A percentile compares a stretch with the other conserved stretches of the same genome.
phyloP scores from a whole-genome alignment of 2,888 invertebrate species.

The Leptopilina drosophilae region DNA sequence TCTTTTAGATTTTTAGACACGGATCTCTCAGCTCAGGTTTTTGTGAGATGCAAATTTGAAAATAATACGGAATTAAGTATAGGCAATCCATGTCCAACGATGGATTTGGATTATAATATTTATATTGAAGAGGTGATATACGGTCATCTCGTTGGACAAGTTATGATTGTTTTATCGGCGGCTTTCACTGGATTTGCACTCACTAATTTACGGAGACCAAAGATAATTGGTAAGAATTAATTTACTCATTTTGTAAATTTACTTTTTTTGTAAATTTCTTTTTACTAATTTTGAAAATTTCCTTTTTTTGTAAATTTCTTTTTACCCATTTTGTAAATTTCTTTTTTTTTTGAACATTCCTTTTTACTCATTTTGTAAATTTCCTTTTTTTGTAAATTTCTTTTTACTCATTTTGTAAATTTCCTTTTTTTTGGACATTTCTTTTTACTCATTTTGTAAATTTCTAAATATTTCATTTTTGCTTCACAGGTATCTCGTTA shows the following conservation, averaged over 20 bases:
- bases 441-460: no score
- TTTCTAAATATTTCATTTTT: neutral
- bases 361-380: no score
- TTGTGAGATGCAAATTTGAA: conserved; percentile 80
- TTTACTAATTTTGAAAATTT: no score
- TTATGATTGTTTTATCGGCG: conserved; percentile 77
- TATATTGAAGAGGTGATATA: conserved; percentile 79
- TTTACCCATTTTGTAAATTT: no score
- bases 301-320: no score
- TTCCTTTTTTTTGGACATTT: no score
- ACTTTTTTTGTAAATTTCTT: no score
- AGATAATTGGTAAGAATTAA: conserved; percentile 73
- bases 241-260: no score
- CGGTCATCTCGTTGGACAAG: conserved; percentile 77
- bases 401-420: no score
- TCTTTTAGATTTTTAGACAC: conserved; percentile 83
- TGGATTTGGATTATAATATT: conserved; percentile 80
- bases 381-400: no score
- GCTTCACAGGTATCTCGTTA: conserved; percentile 73
- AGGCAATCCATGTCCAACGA: conserved; percentile 76
- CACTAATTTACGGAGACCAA: conserved; percentile 75
- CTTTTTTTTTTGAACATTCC: no score
- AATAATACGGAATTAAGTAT: conserved; percentile 79
- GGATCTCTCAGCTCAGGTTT: conserved; percentile 80
- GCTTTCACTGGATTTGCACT: conserved; percentile 75